Conservation (phyloP, 2,888 invertebrate species). For the Tolmerus cingulatus region DNA sequence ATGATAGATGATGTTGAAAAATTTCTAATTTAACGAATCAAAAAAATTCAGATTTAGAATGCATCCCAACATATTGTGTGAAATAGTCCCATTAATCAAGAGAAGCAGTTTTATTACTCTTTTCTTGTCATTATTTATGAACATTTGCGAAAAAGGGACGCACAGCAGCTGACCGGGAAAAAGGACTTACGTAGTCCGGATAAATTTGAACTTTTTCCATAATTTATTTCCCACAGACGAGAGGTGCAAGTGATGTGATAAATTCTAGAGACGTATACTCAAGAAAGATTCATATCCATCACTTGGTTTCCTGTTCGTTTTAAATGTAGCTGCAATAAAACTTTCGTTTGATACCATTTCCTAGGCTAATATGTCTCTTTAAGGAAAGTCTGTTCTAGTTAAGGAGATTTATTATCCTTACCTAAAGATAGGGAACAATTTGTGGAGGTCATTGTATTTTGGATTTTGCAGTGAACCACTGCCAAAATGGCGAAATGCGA, state of each 20-base stretch:
- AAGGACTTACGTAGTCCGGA: neutral
- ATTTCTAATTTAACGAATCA: neutral
- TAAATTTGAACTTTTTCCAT: neutral
- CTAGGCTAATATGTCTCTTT: neutral
- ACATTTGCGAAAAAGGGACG: neutral
- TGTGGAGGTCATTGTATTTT: neutral
- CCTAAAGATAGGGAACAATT: neutral
- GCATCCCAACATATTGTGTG: neutral
- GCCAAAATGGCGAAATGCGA: neutral
- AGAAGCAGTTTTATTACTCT: neutral
- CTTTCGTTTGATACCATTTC: neutral
- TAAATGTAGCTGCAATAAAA: neutral
- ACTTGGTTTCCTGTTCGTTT: neutral
- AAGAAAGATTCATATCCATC: neutral
- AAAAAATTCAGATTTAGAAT: neutral
- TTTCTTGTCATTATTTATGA: neutral
- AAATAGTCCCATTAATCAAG: neutral
- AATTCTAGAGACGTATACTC: neutral
- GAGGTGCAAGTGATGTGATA: neutral
- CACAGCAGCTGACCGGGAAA: neutral
- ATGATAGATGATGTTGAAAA: neutral
- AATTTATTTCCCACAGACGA: neutral
- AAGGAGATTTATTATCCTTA: neutral
- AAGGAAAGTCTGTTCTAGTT: neutral
- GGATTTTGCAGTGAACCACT: neutral